Percentiles rank a stretch among this genome's conserved stretches.
phyloP scores from a whole-genome alignment of 2,888 invertebrate species.

The Cetonia aurata region DNA sequence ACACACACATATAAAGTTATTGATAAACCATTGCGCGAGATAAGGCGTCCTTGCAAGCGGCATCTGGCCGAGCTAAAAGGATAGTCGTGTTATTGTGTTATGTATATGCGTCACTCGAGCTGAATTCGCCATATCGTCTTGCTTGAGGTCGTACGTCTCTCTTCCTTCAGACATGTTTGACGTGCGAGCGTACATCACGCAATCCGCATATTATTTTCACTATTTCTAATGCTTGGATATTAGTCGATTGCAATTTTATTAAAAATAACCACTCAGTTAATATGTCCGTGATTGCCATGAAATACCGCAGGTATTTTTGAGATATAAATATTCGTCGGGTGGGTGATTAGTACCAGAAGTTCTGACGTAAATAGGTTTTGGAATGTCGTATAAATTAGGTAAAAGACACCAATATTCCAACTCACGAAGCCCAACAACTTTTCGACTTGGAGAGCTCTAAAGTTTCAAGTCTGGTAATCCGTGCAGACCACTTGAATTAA shows the following conservation, averaged over 20 bases:
- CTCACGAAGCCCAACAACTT: too few relatives aligned
- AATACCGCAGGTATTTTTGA: constrained; percentile 16
- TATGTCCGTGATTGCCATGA: constrained; percentile 31
- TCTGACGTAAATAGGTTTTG: too few relatives aligned
- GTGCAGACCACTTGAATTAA: too few relatives aligned
- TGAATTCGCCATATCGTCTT: constrained; percentile 22
- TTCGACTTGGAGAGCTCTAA: too few relatives aligned
- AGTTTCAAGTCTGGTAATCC: too few relatives aligned
- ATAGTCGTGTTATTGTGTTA: constrained; percentile 51
- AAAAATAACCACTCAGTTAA: constrained; percentile 24
- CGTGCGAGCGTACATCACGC: constrained; percentile 28
- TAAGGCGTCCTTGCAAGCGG: constrained; percentile 39
- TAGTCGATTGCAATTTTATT: constrained; percentile 31
- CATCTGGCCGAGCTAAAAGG: constrained; percentile 47
- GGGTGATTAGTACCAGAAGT: too few relatives aligned
- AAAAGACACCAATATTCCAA: too few relatives aligned
- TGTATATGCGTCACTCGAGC: constrained; percentile 21
- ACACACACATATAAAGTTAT: constrained; percentile 34
- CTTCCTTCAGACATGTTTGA: not conserved
- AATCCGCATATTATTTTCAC: constrained; percentile 38
- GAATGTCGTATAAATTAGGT: too few relatives aligned
- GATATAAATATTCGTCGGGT: too few relatives aligned
- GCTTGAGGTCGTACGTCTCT: not conserved
- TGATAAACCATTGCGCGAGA: constrained; percentile 47
- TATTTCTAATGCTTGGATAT: not conserved